Evolutionary conservation across 1,140 invertebrate species (phyloP).

Genomic region (Cardiocondyla obscurior): DNA sequence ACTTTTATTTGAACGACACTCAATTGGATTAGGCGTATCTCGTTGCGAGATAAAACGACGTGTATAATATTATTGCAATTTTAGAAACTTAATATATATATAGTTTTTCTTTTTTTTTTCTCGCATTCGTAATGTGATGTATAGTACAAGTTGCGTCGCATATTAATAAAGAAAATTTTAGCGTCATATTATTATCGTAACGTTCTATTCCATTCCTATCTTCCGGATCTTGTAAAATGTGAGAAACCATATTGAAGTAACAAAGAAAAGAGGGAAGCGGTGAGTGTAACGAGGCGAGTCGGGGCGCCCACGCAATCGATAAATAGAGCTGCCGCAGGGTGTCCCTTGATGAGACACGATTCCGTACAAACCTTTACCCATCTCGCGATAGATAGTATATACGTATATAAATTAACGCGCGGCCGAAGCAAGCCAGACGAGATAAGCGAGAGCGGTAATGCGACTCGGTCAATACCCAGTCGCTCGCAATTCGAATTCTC

Average conservation of each 20-base stretch:
- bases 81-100: neutral
- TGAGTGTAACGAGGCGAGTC: slow-evolving; percentile 10
- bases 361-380: slow-evolving; percentile 50
- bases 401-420: slow-evolving; percentile 63
- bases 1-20: slow-evolving; percentile 39
- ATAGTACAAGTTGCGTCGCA: no score
- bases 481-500: slow-evolving; percentile 25
- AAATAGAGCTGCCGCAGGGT: slow-evolving; percentile 36
- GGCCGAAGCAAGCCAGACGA: neutral
- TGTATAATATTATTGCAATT: neutral
- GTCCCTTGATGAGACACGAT: slow-evolving; percentile 59
- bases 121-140: neutral
- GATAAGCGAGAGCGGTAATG: slow-evolving; percentile 59
- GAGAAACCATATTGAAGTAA: neutral
- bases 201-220: neutral
- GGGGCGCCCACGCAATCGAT: slow-evolving; percentile 60
- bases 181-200: neutral
- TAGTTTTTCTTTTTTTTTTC: no score
- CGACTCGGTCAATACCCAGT: slow-evolving; percentile 31
- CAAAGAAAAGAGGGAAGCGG: neutral
- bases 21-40: neutral
- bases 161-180: no score
- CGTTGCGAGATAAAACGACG: neutral
- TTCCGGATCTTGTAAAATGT: neutral
- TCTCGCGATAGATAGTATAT: slow-evolving; percentile 62